Conservation (phyloP, 2,797 vertebrate species). For the Clarias fuscus region DNA sequence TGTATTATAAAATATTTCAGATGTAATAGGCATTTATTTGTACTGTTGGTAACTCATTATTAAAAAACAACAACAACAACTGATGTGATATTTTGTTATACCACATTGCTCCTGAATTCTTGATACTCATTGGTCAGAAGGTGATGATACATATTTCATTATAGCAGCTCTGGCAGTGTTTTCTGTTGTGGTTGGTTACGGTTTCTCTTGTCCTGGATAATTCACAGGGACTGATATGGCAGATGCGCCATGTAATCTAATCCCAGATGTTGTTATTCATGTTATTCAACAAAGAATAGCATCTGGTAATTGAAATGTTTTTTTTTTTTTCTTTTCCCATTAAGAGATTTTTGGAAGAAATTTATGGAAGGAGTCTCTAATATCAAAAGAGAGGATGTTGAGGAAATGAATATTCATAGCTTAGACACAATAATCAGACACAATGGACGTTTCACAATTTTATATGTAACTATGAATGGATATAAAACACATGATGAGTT, state of each 20-base stretch:
- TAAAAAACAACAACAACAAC: background rate
- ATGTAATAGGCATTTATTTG: background rate
- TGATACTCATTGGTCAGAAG: background rate
- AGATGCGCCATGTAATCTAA: background rate
- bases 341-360: background rate
- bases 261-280: background rate
- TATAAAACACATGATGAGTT: background rate
- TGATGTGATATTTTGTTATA: background rate
- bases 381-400: background rate
- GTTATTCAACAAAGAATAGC: background rate
- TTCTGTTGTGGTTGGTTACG: background rate
- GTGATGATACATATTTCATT: background rate
- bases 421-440: too few species aligned
- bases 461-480: background rate
- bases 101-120: background rate
- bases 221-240: background rate
- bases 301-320: background rate
- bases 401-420: background rate
- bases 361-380: background rate
- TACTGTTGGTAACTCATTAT: background rate
- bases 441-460: background rate
- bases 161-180: background rate
- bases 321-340: too few species aligned
- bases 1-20: background rate
- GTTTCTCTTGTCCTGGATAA: background rate